Evolutionary conservation across 2,888 invertebrate species (phyloP), one percentile per base, ranked within the genome.

Genomic region (Tenthredo scrophulariae): DNA sequence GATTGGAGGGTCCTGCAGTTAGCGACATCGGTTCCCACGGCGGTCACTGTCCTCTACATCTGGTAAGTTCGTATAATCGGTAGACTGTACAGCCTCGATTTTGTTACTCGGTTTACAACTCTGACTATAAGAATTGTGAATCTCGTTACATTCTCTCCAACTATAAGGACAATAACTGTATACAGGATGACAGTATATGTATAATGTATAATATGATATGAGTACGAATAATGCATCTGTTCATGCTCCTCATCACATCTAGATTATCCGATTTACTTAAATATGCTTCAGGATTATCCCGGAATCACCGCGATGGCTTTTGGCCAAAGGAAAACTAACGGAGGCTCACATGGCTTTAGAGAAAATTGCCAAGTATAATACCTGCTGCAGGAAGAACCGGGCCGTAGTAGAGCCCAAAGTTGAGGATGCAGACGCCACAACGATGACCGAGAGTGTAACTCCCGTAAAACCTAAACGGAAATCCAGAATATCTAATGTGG

Each of bases 1-100:
- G 93, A 94, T 88, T 95, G 95, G 95, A 91, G 94, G 65, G 92
- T 94, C 84, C 92, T 95, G 13, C 94, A 95, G 87, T 90, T 95
- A 77, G 94, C 94, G 1, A 90, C 95, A 74, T 93, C 94, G 22
- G 91, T 94, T 50, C 95, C 95, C 0, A 94, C 94, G 46, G 89
- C 94, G 0, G 86, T 94, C 10, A 94, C 94, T 3, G 88, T 95
- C 7, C 89, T 93, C 18, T 94, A 93, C 74, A 91, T 92, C 80
- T 93, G 93, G 93, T 93, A 89, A 88, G 86, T 5, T 67, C 67
- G 67, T 67, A 74, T 26, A 18, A 58, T 50, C 62, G 62, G 26
- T 15, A 22, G 13, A 40, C 22, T 54, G 9, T 79, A 33, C 54
- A 33, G 79, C 54, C 43, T 54, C 46, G 29, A 77, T 77, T 77